Conservation (phyloP, 2,888 invertebrate species). For the Noctua janthe region DNA sequence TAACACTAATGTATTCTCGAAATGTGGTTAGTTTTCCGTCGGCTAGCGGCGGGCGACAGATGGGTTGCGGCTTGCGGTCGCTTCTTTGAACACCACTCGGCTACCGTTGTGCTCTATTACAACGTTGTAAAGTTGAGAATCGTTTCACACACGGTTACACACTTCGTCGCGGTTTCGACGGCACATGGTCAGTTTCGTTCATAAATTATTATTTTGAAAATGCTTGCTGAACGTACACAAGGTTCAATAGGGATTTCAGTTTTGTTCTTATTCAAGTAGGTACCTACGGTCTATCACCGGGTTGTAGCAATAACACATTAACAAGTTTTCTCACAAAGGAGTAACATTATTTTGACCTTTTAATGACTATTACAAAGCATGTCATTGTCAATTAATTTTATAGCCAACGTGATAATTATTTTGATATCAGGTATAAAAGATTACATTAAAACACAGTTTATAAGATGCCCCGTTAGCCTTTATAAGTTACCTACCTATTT, state of each 20-base stretch:
- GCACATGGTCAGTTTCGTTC: constrained; percentile 64
- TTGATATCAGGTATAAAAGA: constrained; percentile 6
- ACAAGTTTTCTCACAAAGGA: neutral
- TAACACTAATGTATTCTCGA: constrained; percentile 76
- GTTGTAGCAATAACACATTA: neutral
- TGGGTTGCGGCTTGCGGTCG: constrained; percentile 80
- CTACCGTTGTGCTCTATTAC: constrained; percentile 60
- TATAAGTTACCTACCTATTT: neutral
- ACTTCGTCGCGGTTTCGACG: constrained; percentile 49
- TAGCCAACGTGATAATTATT: constrained; percentile 9
- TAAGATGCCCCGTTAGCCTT: neutral
- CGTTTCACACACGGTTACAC: constrained; percentile 41
- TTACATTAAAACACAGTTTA: neutral
- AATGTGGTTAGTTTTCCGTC: constrained; percentile 79
- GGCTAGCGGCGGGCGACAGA: constrained; percentile 81
- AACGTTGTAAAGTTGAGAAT: constrained; percentile 59
- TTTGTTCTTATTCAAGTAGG: neutral
- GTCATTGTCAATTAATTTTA: constrained; percentile 7
- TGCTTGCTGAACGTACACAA: constrained; percentile 22
- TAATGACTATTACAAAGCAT: neutral
- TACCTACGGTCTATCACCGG: neutral
- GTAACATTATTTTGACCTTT: neutral
- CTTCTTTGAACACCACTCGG: constrained; percentile 52
- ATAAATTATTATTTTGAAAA: constrained; percentile 50
- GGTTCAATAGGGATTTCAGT: constrained; percentile 13